Conservation (phyloP, 2,797 vertebrate species). For the Platyrinchus mystaceus region DNA sequence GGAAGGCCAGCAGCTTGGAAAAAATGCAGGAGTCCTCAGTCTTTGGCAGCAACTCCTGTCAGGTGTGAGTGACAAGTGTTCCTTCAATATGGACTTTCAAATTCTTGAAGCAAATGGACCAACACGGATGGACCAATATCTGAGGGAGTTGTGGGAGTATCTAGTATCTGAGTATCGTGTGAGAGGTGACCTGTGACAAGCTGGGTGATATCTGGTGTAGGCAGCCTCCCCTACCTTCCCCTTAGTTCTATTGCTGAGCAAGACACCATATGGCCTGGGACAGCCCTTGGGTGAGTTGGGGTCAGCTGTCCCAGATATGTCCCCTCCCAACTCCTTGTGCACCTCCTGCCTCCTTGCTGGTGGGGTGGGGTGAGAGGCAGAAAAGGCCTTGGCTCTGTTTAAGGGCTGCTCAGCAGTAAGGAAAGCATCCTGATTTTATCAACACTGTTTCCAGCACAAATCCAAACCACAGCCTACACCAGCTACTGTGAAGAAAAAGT, state of each 20-base stretch:
- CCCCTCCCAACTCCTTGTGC: background rate
- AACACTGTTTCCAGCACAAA: background rate
- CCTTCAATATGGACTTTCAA: background rate
- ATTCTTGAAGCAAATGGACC: background rate
- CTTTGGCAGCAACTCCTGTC: background rate
- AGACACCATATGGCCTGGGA: accelerated
- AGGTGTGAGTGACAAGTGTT: background rate
- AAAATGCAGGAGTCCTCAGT: background rate
- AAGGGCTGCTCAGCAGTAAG: background rate
- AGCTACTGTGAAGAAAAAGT: background rate
- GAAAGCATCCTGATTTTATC: background rate
- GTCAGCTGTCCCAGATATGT: background rate
- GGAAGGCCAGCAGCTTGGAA: background rate
- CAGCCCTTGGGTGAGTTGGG: background rate
- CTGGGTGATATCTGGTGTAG: background rate
- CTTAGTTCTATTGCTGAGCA: background rate
- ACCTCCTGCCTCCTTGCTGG: accelerated
- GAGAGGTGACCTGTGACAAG: background rate
- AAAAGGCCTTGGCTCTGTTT: background rate
- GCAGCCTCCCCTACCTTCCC: accelerated
- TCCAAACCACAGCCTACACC: background rate
- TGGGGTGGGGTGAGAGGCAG: background rate
- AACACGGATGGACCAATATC: background rate
- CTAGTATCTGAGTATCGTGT: background rate
- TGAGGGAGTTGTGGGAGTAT: too few relatives aligned